Evolutionary conservation across 2,888 invertebrate genomes (phyloP).

Genomic region (Monochamus alternatus): DNA sequence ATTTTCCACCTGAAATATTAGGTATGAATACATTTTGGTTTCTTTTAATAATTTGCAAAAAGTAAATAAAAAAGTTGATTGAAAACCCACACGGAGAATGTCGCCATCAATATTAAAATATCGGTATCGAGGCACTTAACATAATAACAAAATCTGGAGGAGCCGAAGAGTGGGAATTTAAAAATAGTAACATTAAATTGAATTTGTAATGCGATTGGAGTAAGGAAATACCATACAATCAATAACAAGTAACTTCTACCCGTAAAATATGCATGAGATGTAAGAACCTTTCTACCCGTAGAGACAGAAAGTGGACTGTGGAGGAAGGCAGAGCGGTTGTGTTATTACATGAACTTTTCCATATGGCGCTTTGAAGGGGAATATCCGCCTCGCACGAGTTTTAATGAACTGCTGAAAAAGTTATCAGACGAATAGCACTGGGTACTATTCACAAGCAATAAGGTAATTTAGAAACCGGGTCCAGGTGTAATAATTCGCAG

Average conservation of each 20-base stretch:
- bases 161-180: conserved; percentile 8
- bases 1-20: too few relatives aligned
- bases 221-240: conserved; percentile 24
- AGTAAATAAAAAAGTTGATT: too few relatives aligned
- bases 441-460: conserved; percentile 56
- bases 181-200: conserved; percentile 29
- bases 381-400: conserved; percentile 56
- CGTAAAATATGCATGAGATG: conserved; percentile 40
- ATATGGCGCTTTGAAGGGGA: conserved; percentile 51
- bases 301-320: conserved; percentile 36
- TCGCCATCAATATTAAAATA: background rate
- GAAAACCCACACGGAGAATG: too few relatives aligned
- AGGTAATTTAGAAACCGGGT: conserved; percentile 53
- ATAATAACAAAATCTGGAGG: conserved; percentile 22
- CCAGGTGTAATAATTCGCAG: conserved; percentile 62
- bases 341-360: conserved; percentile 47
- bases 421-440: conserved; percentile 58
- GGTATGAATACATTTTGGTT: too few relatives aligned
- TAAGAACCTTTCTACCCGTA: conserved; percentile 22
- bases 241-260: conserved; percentile 32
- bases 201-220: conserved; percentile 26
- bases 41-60: too few relatives aligned
- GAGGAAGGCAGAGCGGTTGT: conserved; percentile 26
- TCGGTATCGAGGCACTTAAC: background rate
- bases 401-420: conserved; percentile 65